A percentile compares a stretch with the other conserved stretches of the same genome.
Conservation (phyloP, 2,888 invertebrate species). For the Acheta domesticus region DNA sequence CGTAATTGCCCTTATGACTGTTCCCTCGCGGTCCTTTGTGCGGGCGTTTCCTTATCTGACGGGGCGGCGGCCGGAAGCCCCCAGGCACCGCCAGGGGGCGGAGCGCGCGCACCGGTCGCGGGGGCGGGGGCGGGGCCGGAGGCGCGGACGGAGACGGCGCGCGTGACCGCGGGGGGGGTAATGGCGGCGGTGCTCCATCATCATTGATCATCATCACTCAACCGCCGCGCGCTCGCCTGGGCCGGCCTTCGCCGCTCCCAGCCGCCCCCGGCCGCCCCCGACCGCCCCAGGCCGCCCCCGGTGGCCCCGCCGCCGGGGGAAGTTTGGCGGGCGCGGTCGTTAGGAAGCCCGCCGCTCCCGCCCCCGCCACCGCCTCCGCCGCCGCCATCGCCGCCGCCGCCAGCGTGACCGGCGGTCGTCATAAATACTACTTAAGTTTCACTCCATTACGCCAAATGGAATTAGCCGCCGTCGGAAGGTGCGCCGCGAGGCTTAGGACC, state of each 20-base stretch:
- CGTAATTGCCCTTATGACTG: conserved; percentile 3
- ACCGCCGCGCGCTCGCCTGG: background rate
- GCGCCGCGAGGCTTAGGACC: no score
- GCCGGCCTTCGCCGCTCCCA: background rate
- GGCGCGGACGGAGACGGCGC: background rate
- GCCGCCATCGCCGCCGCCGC: background rate
- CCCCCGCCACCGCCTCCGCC: background rate
- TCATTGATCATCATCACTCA: conserved; percentile 18
- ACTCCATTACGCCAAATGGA: background rate
- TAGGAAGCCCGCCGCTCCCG: background rate
- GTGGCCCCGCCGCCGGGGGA: background rate
- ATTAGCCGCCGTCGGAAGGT: background rate
- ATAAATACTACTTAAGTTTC: conserved; percentile 18
- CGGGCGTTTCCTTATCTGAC: conserved; percentile 7
- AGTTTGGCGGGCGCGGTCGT: conserved; percentile 3
- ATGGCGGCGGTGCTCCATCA: background rate
- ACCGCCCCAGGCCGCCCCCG: background rate
- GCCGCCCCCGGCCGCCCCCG: background rate
- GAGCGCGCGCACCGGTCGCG: no score
- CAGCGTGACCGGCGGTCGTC: background rate
- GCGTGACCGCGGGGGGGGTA: background rate
- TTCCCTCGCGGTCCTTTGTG: background rate
- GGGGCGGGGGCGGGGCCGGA: background rate
- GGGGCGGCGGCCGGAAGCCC: background rate
- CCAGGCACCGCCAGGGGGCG: background rate